These are phyloP conservation scores for Merluccius polli DNA, from an alignment of 2,797 vertebrate genomes.

Conservation along the genomic window DNA sequence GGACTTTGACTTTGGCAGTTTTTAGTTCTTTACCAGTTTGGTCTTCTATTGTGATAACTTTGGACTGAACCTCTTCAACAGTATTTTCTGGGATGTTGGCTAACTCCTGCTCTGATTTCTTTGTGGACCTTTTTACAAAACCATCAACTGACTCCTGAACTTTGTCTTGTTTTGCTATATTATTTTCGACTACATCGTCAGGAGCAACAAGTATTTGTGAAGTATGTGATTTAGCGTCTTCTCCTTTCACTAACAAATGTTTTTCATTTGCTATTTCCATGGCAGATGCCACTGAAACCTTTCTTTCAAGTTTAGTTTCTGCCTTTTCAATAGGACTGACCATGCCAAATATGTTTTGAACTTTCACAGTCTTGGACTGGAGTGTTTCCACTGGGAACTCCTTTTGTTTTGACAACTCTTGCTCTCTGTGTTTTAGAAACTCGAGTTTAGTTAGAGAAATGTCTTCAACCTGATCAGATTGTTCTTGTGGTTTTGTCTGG, in stretches of 20 bases:
- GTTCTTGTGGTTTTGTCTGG: neutral
- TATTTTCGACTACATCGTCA: neutral
- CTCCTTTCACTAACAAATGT: neutral
- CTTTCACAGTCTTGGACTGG: neutral
- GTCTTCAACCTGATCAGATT: neutral
- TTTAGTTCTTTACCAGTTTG: no score
- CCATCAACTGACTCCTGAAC: neutral
- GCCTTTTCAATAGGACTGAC: neutral
- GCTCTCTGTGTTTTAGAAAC: neutral
- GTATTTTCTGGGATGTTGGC: no score
- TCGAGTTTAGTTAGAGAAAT: neutral
- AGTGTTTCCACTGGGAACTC: neutral
- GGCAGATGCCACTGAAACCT: neutral
- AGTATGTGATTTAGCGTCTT: neutral
- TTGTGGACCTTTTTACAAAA: constrained; percentile 1
- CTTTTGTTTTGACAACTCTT: neutral
- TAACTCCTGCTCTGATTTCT: neutral
- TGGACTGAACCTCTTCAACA: no score
- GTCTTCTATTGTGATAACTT: no score
- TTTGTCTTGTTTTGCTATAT: neutral
- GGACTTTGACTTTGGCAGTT: no score
- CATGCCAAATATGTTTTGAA: constrained; percentile 18
- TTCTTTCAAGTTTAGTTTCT: constrained; percentile 8
- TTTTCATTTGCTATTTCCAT: constrained; percentile 25
- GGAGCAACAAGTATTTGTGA: neutral